These are phyloP conservation scores for Equus quagga DNA, from an alignment of 2,113 vertebrate species.

Conservation along the genomic window DNA sequence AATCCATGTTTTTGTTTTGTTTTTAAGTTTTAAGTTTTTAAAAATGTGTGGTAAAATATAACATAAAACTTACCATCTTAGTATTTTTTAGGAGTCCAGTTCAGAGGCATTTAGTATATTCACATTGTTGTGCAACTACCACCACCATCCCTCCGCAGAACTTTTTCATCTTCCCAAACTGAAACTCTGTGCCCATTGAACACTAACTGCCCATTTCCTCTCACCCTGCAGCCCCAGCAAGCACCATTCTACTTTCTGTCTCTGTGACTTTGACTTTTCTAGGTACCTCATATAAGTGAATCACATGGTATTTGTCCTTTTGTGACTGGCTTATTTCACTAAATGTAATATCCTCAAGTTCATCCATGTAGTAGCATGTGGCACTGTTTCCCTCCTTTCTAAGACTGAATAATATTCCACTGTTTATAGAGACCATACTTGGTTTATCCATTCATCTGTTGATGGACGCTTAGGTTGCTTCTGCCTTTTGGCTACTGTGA, in stretches of 20 bases:
- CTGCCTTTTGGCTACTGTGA: not conserved
- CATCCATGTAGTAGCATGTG: not conserved
- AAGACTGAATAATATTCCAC: not conserved
- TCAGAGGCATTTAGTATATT: not conserved
- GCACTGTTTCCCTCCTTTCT: not conserved
- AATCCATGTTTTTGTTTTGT: not conserved
- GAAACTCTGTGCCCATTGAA: not conserved
- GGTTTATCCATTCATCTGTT: not conserved
- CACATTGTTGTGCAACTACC: not conserved
- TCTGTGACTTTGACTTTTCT: not conserved
- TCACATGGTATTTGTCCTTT: not conserved
- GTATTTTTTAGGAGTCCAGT: not conserved
- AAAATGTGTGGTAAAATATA: not conserved
- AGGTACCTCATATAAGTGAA: not conserved
- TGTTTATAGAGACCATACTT: not conserved
- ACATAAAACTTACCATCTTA: not conserved
- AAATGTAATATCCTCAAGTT: not conserved
- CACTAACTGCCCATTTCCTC: not conserved
- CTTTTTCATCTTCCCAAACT: not conserved
- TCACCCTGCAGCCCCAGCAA: not conserved
- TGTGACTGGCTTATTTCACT: not conserved
- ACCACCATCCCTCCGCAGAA: not conserved
- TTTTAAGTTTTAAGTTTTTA: not conserved
- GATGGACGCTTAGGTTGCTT: not conserved
- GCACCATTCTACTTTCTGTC: not conserved